A percentile compares a stretch with the other conserved stretches of the same genome.
Conservation (phyloP, 2,113 vertebrate genomes). For the Synchiropus splendidus region DNA sequence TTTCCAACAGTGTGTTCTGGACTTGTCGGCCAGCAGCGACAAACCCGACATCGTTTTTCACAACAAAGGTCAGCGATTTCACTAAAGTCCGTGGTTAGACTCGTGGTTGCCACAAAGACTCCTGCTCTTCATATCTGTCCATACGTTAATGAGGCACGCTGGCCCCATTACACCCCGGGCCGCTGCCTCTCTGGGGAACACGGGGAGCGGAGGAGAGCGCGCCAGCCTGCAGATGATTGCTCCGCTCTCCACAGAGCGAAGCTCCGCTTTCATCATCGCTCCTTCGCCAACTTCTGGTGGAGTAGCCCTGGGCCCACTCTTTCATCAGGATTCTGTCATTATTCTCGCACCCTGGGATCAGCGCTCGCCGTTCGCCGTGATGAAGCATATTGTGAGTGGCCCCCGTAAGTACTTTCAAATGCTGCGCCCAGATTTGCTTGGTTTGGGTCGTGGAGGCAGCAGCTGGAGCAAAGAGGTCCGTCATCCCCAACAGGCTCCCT, state of each 20-base stretch:
- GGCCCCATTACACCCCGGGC: conserved; percentile 49
- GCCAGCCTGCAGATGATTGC: conserved; percentile 46
- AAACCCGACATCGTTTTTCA: conserved; percentile 1
- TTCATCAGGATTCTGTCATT: conserved; percentile 64
- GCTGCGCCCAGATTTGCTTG: too few species aligned
- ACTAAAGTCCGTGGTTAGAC: neutral
- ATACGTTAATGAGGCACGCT: conserved; percentile 59
- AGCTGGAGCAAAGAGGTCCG: too few species aligned
- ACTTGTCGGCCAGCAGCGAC: too few species aligned
- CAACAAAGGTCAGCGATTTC: conserved; percentile 1
- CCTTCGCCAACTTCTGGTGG: conserved; percentile 49
- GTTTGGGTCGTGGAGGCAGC: too few species aligned
- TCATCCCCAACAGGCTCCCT: too few species aligned
- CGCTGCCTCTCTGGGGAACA: conserved; percentile 38
- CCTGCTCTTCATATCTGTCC: conserved; percentile 51
- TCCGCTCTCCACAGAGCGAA: conserved; percentile 50
- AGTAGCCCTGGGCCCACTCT: conserved; percentile 42
- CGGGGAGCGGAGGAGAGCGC: conserved; percentile 29
- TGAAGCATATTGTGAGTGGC: conserved; percentile 32
- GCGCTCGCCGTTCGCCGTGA: conserved; percentile 37
- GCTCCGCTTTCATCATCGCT: conserved; percentile 64
- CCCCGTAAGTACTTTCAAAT: conserved; percentile 5
- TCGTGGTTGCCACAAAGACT: too few species aligned
- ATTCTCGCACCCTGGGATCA: conserved; percentile 27
- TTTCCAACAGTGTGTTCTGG: too few species aligned